Base-by-base conservation (phyloP, 2,797 vertebrate genomes). In the Siniperca undulata region DNA sequence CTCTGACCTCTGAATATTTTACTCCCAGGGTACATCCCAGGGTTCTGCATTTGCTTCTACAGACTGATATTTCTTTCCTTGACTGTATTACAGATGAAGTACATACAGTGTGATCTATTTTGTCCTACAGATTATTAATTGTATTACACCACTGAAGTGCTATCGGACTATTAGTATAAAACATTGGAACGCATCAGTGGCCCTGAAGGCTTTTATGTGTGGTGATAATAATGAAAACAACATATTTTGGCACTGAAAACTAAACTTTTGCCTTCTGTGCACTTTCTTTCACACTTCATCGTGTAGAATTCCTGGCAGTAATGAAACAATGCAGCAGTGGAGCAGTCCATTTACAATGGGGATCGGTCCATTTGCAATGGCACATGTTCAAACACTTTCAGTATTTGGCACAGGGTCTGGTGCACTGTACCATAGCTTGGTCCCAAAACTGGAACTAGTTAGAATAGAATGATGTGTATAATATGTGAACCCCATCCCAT, bases 1-100 rank as follows among this genome's bases (percentile, higher is more conserved):
- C 88, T 88, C 50, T 89, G 85, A 91, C 84, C 85, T 80, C 70
- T 86, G 84, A 80, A 88, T 92, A 82, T 86, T 92, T 90, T 85
- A 83, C 89, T 90, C 81, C 42, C 24, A 38, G 83, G 80, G 65
- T 76, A 66, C 61, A 77, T 81, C 80, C 60, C 38, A 81, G 69
- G 73, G 70, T 84, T 30, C 62, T 72, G 61, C 58, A 62, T 88
- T 81, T 73, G 77, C 71, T 79, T 78, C 79, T 52, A 52, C 78
- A 62, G 64, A 64, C 73, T 56, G 48, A 74, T 77, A 53, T 80
- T 69, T 82, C 52, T 65, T 24, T 55, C 66, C 77, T 82, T 67
- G 34, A 27, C 65, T 84, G 44, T 44, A 70, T 80, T 24, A 69
- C 44, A 5, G 52, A 80, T 53, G 7, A 70, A 73, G 14, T 53